phyloP scores from a whole-genome alignment of 2,113 vertebrate genomes.

The Phalacrocorax carbo region DNA sequence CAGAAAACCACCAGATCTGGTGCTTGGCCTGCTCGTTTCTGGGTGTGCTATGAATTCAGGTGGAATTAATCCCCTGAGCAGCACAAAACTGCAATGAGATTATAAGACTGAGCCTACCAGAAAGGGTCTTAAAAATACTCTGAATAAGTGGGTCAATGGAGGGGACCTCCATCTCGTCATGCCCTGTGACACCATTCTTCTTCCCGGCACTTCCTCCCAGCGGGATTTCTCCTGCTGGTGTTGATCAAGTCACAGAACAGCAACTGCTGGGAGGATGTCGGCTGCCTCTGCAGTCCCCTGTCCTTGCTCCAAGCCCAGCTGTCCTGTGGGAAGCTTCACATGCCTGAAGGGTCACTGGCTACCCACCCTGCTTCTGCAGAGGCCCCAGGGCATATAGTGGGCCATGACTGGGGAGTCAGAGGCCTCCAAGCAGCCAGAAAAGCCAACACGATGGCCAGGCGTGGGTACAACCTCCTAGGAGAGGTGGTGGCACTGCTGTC shows the following conservation, averaged over 20 bases:
- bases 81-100: background rate
- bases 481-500: background rate
- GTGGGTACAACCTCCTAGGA: background rate
- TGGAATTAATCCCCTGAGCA: background rate
- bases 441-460: background rate
- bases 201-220: background rate
- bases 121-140: background rate
- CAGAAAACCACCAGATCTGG: background rate
- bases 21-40: background rate
- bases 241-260: background rate
- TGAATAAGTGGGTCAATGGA: background rate
- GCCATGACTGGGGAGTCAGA: background rate
- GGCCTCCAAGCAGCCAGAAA: background rate
- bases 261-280: rapidly evolving
- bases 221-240: background rate
- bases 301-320: background rate
- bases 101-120: background rate
- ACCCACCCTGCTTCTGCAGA: background rate
- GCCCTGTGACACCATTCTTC: background rate
- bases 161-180: background rate
- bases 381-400: background rate
- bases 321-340: background rate
- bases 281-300: rapidly evolving
- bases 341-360: background rate
- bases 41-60: background rate